Percentiles rank a stretch among this genome's conserved stretches.
Conservation (phyloP, 2,888 invertebrate species). For the Eupithecia vulgata region DNA sequence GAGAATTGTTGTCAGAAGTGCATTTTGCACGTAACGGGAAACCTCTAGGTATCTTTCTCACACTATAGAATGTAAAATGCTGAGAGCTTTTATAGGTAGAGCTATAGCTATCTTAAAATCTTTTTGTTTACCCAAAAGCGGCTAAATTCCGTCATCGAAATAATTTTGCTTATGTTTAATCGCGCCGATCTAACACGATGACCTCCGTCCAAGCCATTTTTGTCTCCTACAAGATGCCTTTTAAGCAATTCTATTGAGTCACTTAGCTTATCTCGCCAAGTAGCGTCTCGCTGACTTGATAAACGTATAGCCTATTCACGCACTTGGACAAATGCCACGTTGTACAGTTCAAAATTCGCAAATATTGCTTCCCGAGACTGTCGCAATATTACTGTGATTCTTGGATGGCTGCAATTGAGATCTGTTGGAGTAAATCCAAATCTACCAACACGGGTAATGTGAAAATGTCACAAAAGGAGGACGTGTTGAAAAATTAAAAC, state of each 20-base stretch:
- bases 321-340: constrained; percentile 66
- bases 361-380: constrained; percentile 64
- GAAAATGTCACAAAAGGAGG: constrained; percentile 15
- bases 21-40: constrained; percentile 13
- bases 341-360: constrained; percentile 59
- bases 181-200: background rate
- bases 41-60: background rate
- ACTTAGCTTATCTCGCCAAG: constrained; percentile 9
- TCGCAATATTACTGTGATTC: constrained; percentile 42
- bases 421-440: constrained; percentile 47
- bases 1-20: constrained; percentile 17
- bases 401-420: constrained; percentile 45
- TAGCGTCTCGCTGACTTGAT: constrained; percentile 15
- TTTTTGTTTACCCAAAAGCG: background rate
- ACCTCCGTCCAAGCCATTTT: background rate
- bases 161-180: background rate
- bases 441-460: constrained; percentile 35
- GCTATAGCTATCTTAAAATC: background rate
- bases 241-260: background rate
- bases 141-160: background rate
- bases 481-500: background rate
- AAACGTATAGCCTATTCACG: constrained; percentile 45
- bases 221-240: background rate
- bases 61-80: background rate
- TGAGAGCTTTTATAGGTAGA: background rate